Percentiles rank a stretch among this genome's conserved stretches.
Conservation (phyloP, 2,797 vertebrate genomes). For the Phataginus tetradactyla region DNA sequence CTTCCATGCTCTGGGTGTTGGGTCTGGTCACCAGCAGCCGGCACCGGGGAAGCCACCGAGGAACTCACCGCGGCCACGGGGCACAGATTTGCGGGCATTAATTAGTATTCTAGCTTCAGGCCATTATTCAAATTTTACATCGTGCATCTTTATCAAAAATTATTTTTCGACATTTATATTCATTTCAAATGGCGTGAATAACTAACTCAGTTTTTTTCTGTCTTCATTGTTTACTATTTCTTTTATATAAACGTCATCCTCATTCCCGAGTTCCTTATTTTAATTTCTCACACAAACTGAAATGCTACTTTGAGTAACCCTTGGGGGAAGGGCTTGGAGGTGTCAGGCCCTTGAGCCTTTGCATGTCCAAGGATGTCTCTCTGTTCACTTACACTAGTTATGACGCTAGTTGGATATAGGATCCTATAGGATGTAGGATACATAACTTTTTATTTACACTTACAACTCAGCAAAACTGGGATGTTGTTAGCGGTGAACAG, state of each 20-base stretch:
- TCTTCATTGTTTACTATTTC: not conserved
- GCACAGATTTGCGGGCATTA: not conserved
- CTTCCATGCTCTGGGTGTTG: not conserved
- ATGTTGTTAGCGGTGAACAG: not conserved
- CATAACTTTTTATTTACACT: not conserved
- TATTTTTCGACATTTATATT: not conserved
- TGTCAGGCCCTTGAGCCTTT: not conserved
- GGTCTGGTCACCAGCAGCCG: rapidly evolving
- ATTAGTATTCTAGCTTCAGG: not conserved
- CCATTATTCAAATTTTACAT: not conserved
- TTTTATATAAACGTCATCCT: not conserved
- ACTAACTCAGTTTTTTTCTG: not conserved
- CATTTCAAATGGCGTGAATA: not conserved
- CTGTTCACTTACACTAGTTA: not conserved
- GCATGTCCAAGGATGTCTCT: not conserved
- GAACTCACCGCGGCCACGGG: not conserved
- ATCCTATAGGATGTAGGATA: not conserved
- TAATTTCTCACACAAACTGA: slow-evolving; percentile 33
- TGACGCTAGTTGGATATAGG: not conserved
- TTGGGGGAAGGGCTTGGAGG: not conserved
- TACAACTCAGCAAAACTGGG: not conserved
- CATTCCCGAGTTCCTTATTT: not conserved
- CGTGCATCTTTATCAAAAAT: not conserved
- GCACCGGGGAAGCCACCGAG: not conserved
- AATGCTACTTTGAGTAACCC: not conserved